Evolutionary conservation across 2,888 invertebrate species (phyloP).

Genomic region (Phytoseiulus persimilis): DNA sequence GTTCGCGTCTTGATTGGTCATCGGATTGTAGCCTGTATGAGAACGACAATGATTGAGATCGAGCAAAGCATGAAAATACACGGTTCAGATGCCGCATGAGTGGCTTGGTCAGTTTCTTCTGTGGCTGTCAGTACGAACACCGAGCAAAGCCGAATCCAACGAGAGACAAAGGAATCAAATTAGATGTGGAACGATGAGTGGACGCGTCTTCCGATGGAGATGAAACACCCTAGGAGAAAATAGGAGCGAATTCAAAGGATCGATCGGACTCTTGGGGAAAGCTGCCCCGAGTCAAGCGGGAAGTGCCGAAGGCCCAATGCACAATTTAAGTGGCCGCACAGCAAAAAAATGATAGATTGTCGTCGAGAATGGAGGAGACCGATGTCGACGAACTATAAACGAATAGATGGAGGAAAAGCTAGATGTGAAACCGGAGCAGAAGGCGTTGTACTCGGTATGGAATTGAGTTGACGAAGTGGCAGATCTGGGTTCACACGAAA

Average conservation of each 20-base stretch:
- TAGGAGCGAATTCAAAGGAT: neutral
- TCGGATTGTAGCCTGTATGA: neutral
- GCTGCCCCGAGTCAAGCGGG: neutral
- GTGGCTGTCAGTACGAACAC: neutral
- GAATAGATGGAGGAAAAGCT: neutral
- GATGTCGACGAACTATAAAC: neutral
- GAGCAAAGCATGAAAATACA: neutral
- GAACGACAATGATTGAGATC: neutral
- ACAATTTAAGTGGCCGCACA: neutral
- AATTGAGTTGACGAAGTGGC: too few species aligned
- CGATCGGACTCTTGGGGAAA: neutral
- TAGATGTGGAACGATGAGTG: neutral
- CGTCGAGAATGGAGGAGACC: too few species aligned
- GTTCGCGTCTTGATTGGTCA: neutral
- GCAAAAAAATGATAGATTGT: neutral
- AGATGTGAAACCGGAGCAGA: neutral
- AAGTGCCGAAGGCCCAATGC: neutral
- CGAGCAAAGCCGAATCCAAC: neutral
- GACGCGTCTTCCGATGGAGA: neutral
- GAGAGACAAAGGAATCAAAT: neutral
- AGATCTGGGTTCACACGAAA: too few species aligned
- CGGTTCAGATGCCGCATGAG: neutral
- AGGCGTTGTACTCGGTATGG: too few species aligned
- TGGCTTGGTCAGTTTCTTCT: neutral
- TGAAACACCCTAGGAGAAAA: neutral